These are phyloP conservation scores for Prietella phreatophila DNA, from an alignment of 2,113 vertebrate species.

Conservation along the genomic window DNA sequence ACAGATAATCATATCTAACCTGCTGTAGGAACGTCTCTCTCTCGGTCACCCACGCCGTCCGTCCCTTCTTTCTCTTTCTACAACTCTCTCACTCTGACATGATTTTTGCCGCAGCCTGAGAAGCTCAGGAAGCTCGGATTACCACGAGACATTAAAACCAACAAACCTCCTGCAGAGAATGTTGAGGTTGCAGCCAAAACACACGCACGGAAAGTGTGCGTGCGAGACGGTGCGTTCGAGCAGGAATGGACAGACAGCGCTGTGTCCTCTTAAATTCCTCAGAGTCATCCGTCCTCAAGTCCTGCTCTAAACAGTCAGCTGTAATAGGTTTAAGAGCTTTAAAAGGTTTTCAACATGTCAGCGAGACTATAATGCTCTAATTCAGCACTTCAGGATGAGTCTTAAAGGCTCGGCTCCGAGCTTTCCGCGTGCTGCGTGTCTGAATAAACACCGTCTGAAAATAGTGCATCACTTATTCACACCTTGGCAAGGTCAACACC, in stretches of 20 bases:
- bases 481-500: background rate
- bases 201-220: background rate
- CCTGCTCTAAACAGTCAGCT: background rate
- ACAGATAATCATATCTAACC: background rate
- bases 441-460: slow-evolving; percentile 14
- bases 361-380: background rate
- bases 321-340: slow-evolving; percentile 28
- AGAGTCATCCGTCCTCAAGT: background rate
- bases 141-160: slow-evolving; percentile 31
- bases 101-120: background rate
- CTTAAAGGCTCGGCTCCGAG: background rate
- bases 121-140: slow-evolving; percentile 36
- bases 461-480: slow-evolving; percentile 9
- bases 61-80: background rate
- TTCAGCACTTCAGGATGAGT: slow-evolving; percentile 23
- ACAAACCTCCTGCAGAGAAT: slow-evolving; percentile 27
- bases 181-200: slow-evolving; percentile 23
- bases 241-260: background rate
- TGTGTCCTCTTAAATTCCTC: slow-evolving; percentile 15
- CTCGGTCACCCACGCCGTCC: background rate
- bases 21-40: background rate
- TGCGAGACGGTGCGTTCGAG: background rate
- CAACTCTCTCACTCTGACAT: background rate
- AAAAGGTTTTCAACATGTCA: background rate
- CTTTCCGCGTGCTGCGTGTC: background rate